A percentile compares a stretch with the other conserved stretches of the same genome.
Evolutionary conservation across 2,113 vertebrate species (phyloP).

Genomic region (Murina feae): DNA sequence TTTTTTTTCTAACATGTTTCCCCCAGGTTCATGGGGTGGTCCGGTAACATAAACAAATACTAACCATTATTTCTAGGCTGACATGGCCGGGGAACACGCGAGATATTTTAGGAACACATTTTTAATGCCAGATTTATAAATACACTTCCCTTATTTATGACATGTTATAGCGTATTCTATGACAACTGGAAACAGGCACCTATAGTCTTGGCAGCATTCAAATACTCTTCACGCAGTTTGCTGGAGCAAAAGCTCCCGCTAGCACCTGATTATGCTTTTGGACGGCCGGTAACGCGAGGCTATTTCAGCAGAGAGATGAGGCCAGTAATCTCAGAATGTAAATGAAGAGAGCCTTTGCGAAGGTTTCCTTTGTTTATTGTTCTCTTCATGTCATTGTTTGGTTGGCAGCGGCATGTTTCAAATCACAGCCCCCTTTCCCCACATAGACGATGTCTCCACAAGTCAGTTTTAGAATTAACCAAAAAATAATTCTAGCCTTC

Average conservation of each 20-base stretch:
- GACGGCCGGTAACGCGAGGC: conserved; percentile 17
- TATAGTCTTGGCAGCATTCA: conserved; percentile 42
- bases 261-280: conserved; percentile 68
- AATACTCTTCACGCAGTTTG: conserved; percentile 40
- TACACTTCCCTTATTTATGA: conserved; percentile 66
- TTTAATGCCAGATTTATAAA: conserved; percentile 78
- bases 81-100: conserved; percentile 60
- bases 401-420: conserved; percentile 20
- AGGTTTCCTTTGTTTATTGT: conserved; percentile 68
- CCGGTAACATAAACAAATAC: conserved; percentile 85
- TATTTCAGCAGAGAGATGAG: conserved; percentile 65
- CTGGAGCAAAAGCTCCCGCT: conserved; percentile 19
- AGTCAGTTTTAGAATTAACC: conserved; percentile 24
- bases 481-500: conserved; percentile 14
- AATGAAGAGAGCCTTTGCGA: conserved; percentile 66
- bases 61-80: conserved; percentile 78
- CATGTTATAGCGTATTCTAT: conserved; percentile 52
- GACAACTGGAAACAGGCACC: conserved; percentile 69
- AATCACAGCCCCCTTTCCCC: background rate
- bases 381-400: conserved; percentile 53
- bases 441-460: background rate
- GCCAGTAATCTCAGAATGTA: conserved; percentile 70
- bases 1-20: conserved; percentile 83
- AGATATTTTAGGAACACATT: conserved; percentile 71
- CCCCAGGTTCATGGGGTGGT: conserved; percentile 84